Conservation (phyloP, 2,797 vertebrate species). For the Muscicapa striata region DNA sequence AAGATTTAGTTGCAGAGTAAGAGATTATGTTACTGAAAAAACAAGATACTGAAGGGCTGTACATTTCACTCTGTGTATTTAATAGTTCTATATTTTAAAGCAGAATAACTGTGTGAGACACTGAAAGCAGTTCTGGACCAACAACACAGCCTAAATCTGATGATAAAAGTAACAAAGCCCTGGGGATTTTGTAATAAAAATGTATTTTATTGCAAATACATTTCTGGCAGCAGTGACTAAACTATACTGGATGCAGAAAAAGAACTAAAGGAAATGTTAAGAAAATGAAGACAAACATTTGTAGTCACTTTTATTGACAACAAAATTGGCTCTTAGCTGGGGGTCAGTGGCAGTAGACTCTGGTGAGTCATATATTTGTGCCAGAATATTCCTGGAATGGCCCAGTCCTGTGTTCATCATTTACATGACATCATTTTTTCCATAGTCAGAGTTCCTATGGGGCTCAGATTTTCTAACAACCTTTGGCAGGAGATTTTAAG, state of each 20-base stretch:
- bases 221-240: neutral
- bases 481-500: neutral
- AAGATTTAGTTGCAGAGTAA: neutral
- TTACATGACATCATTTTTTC: neutral
- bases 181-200: neutral
- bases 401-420: neutral
- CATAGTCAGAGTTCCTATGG: neutral
- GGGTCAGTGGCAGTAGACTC: neutral
- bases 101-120: neutral
- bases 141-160: neutral
- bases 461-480: neutral
- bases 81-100: neutral
- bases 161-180: neutral
- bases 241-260: neutral
- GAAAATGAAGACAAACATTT: neutral
- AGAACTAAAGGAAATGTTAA: neutral
- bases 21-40: neutral
- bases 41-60: neutral
- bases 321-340: neutral
- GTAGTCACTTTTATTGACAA: neutral
- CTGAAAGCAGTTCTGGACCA: neutral
- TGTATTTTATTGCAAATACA: neutral
- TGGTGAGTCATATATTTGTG: neutral
- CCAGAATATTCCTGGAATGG: neutral
- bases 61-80: neutral